A percentile compares a stretch with the other conserved stretches of the same genome.
Evolutionary conservation across 64 coral and sea anemone species (phyloP).

Genomic region (Pocillopora damicornis): DNA sequence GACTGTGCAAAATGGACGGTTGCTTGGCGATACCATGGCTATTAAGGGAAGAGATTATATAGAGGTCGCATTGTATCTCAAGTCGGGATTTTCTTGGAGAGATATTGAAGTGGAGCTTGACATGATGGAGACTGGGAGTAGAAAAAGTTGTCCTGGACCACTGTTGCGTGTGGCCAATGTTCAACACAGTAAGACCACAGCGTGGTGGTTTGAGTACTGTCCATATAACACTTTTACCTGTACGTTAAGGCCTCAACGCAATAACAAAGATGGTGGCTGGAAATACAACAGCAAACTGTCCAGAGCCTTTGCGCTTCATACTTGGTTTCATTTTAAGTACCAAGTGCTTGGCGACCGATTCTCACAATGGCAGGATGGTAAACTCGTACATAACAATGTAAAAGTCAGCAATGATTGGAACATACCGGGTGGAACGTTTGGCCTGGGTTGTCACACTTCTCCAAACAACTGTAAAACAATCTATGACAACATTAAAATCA

Average conservation of each 20-base stretch:
- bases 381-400: constrained; percentile 59
- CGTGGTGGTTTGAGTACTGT: constrained; percentile 77
- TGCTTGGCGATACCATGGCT: background rate
- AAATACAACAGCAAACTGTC: constrained; percentile 60
- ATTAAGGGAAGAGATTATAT: too few species aligned
- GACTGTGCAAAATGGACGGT: constrained; percentile 3
- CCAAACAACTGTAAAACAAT: constrained; percentile 47
- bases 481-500: constrained; percentile 77
- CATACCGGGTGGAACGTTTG: constrained; percentile 57
- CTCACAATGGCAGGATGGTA: constrained; percentile 65
- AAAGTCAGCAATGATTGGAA: constrained; percentile 48
- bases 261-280: constrained; percentile 47
- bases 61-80: background rate
- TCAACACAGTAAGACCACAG: constrained; percentile 31
- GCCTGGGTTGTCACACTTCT: constrained; percentile 53
- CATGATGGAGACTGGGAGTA: constrained; percentile 22
- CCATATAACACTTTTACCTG: constrained; percentile 4
- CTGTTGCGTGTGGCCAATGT: constrained; percentile 45
- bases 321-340: constrained; percentile 75
- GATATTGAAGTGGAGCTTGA: constrained; percentile 30
- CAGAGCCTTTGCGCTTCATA: constrained; percentile 29
- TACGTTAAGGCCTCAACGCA: constrained; percentile 51
- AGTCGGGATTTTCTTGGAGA: background rate
- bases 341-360: constrained; percentile 36
- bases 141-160: constrained; percentile 40